Evolutionary conservation across 2,797 vertebrate species (phyloP).

Genomic region (Trematomus bernacchii): DNA sequence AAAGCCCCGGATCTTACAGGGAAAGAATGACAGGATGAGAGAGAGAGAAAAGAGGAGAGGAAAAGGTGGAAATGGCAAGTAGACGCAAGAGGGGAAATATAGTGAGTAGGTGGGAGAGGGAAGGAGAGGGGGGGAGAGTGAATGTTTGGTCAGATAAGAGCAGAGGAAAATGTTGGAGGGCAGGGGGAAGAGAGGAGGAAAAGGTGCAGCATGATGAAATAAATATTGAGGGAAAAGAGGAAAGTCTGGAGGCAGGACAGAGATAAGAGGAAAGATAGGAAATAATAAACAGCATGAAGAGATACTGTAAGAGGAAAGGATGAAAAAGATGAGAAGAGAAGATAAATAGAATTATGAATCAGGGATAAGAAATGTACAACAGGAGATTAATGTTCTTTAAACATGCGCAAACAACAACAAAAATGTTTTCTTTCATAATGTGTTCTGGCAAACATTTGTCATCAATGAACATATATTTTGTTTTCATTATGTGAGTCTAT

Average conservation of each 20-base stretch:
- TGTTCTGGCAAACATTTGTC: not conserved
- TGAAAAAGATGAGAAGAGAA: not conserved
- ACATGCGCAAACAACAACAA: not conserved
- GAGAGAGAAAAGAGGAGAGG: not conserved
- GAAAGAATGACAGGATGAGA: not conserved
- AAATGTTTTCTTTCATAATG: not conserved
- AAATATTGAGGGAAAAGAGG: not conserved
- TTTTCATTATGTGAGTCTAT: not conserved
- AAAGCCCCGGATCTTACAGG: conserved; percentile 39
- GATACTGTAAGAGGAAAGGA: not conserved
- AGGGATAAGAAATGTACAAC: not conserved
- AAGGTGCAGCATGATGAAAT: not conserved
- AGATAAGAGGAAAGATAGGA: not conserved
- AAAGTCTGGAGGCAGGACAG: not conserved
- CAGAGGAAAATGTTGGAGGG: conserved; percentile 14
- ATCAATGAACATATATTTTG: not conserved
- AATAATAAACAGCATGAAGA: not conserved
- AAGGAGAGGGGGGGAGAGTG: not conserved
- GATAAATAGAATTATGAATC: conserved; percentile 14
- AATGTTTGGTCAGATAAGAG: conserved; percentile 44
- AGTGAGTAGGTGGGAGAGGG: not conserved
- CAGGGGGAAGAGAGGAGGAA: conserved; percentile 1
- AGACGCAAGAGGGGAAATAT: conserved; percentile 4
- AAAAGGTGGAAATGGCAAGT: conserved; percentile 18
- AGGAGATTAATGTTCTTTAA: conserved; percentile 1